Base-by-base conservation (phyloP, 2,113 vertebrate species). In the Ifrita kowaldi region DNA sequence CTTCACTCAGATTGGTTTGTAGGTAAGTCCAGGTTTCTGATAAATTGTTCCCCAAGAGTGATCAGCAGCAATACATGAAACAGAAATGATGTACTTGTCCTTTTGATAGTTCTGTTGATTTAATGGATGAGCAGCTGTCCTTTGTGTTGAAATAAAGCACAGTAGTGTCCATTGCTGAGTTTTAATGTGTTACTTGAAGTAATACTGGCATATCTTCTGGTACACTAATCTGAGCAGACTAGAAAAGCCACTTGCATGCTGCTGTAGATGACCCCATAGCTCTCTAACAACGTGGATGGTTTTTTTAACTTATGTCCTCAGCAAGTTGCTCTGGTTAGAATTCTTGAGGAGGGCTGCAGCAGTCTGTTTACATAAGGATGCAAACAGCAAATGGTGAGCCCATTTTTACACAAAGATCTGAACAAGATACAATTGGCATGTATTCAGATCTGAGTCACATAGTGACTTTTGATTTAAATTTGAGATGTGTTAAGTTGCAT, bases 141-240 rank as follows among this genome's bases (percentile, higher is more conserved):
- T 98, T 97, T 98, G 97, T 95, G 84, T 97, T 97, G 96, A 78
- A 97, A 89, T 97, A 97, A 97, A 97, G 89, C 92, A 96, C 95
- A 94, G 69, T 96, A 91, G 90, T 97, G 92, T 97, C 97, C 96
- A 80, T 97, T 96, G 91, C 84, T 94, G 94, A 95, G 91, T 96
- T 96, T 95, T 93, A 96, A 74, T 88, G 79, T 97, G 90, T 96
- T 95, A 97, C 95, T 97, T 98, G 96, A 95, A 98, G 92, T 97
- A 97, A 95, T 96, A 93, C 95, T 89, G 96, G 79, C 93, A 95
- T 98, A 96, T 96, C 92, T 97, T 96, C 94, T 97, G 97, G 92
- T 97, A 97, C 95, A 74, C 96, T 97, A 95, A 97, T 95, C 91
- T 93, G 90, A 97, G 88, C 96, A 97, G 93, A 98, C 87, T 90